Evolutionary conservation across 2,113 vertebrate species (phyloP).

Genomic region (Malurus alboscapulatus): DNA sequence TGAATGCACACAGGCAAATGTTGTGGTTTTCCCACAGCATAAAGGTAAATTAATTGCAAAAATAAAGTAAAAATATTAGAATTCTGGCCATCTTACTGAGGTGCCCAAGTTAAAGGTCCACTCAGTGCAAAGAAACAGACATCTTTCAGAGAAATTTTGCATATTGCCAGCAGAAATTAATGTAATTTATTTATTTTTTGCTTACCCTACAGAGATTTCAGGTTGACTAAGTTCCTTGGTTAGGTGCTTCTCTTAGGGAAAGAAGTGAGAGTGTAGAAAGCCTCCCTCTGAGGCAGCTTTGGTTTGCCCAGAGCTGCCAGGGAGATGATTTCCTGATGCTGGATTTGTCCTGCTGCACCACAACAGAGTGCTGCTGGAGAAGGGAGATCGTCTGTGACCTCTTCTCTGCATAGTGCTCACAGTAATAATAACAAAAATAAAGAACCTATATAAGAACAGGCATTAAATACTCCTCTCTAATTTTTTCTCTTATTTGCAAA

Average conservation of each 20-base stretch:
- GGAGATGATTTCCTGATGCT: neutral
- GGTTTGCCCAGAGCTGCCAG: neutral
- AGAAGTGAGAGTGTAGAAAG: neutral
- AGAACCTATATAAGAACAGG: accelerated
- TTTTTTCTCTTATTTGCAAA: neutral
- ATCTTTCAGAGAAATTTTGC: neutral
- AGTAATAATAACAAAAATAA: neutral
- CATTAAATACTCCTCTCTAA: neutral
- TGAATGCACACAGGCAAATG: neutral
- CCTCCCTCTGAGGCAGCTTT: neutral
- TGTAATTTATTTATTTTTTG: neutral
- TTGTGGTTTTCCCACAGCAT: neutral
- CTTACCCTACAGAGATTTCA: neutral
- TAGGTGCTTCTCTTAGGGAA: neutral
- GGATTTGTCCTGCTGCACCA: neutral
- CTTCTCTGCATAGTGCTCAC: neutral
- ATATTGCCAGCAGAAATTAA: neutral
- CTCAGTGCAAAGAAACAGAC: neutral
- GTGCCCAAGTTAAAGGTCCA: neutral
- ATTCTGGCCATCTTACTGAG: neutral
- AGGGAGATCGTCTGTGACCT: neutral
- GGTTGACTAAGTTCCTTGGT: neutral
- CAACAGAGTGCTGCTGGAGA: accelerated
- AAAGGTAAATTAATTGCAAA: neutral
- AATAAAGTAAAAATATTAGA: neutral